A percentile compares a stretch with the other conserved stretches of the same genome.
Conservation (phyloP, 2,113 vertebrate species). For the Bagarius yarrelli region DNA sequence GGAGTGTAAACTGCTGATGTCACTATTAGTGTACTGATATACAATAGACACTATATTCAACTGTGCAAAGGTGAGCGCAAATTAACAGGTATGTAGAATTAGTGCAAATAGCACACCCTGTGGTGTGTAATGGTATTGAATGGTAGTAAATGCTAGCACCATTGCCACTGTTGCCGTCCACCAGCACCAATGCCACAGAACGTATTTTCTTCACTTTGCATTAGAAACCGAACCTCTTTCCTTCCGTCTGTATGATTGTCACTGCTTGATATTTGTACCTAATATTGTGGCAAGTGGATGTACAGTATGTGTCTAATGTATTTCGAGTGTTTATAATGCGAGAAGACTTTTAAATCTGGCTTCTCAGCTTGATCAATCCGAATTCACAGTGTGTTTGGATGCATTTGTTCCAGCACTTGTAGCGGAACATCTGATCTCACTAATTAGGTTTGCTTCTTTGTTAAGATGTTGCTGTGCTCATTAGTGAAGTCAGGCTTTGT, state of each 20-base stretch:
- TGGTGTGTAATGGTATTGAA: no score
- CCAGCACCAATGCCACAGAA: neutral
- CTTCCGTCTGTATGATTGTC: no score
- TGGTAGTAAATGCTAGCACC: no score
- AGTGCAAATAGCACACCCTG: no score
- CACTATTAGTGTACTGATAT: no score
- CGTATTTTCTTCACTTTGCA: no score
- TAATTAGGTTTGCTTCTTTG: slow-evolving; percentile 22
- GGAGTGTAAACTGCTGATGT: no score
- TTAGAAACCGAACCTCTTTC: neutral
- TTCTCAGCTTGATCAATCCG: slow-evolving; percentile 23
- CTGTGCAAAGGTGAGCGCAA: no score
- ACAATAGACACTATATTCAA: no score
- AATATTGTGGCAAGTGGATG: neutral
- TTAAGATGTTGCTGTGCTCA: slow-evolving; percentile 5
- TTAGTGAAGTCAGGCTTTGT: slow-evolving; percentile 24
- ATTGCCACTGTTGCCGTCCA: no score
- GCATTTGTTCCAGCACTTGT: slow-evolving; percentile 26
- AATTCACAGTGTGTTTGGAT: neutral
- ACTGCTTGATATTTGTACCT: neutral
- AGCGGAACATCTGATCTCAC: slow-evolving; percentile 33
- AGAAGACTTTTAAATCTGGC: neutral
- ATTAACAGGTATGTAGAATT: no score
- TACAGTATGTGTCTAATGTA: neutral
- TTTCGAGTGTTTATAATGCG: neutral